Evolutionary conservation across 2,888 invertebrate genomes (phyloP).

Genomic region (Eupithecia abbreviata): DNA sequence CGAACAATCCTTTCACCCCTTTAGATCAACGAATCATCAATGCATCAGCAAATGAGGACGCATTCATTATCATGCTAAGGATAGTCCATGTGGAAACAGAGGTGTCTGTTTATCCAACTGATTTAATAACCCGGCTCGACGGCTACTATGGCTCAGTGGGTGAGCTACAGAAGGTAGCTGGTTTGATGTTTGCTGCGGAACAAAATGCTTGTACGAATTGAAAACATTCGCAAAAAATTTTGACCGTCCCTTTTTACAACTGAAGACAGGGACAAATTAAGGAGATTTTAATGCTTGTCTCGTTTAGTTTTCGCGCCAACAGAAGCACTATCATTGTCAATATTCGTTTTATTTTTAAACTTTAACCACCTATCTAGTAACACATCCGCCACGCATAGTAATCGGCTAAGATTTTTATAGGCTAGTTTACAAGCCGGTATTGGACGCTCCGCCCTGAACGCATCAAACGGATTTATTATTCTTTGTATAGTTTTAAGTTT

Average conservation of each 20-base stretch:
- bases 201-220: background rate
- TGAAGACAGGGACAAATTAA: too few species aligned
- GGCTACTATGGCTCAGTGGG: background rate
- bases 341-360: too few species aligned
- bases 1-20: constrained; percentile 19
- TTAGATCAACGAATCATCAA: constrained; percentile 30
- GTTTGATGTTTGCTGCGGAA: background rate
- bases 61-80: constrained; percentile 53
- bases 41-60: constrained; percentile 34
- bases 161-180: background rate
- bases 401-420: background rate
- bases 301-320: too few species aligned
- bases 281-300: too few species aligned
- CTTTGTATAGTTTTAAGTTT: too few species aligned
- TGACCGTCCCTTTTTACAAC: too few species aligned
- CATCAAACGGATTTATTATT: too few species aligned
- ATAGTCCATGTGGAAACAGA: constrained; percentile 54
- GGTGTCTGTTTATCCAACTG: constrained; percentile 76
- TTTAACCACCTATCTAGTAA: too few species aligned
- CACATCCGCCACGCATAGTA: background rate
- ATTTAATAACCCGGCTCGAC: constrained; percentile 77
- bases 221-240: background rate
- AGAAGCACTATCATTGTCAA: too few species aligned
- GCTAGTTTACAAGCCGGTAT: too few species aligned
- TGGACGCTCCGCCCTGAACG: too few species aligned